Evolutionary conservation across 2,888 invertebrate species (phyloP).

Genomic region (Anorthoa munda): DNA sequence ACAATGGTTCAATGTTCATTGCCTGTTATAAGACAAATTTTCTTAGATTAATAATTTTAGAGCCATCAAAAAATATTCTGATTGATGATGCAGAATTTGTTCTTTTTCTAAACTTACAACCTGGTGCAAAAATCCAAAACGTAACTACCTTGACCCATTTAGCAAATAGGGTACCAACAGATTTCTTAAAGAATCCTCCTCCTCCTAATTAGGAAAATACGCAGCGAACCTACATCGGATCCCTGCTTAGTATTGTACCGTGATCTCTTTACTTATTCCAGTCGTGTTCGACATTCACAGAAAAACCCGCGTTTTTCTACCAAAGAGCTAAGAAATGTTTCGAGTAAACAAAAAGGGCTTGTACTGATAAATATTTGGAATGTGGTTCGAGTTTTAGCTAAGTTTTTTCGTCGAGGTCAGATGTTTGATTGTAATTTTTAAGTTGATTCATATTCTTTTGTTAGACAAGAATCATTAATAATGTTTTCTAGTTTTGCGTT

Average conservation of each 20-base stretch:
- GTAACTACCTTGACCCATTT: not conserved
- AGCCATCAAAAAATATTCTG: no score
- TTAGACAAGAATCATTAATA: constrained; percentile 5
- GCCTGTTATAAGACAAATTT: no score
- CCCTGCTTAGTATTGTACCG: constrained; percentile 75
- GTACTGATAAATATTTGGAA: constrained; percentile 45
- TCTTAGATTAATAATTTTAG: no score
- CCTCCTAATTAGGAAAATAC: constrained; percentile 68
- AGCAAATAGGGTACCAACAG: constrained; percentile 24
- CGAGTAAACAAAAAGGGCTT: constrained; percentile 66
- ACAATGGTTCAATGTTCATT: not conserved
- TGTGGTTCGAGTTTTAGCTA: constrained; percentile 15
- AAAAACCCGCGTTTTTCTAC: constrained; percentile 49
- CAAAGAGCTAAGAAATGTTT: constrained; percentile 70
- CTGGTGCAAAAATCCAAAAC: not conserved
- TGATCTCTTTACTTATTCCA: constrained; percentile 79
- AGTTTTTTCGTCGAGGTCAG: not conserved
- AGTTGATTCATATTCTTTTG: not conserved
- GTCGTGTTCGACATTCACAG: constrained; percentile 70
- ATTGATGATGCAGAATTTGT: not conserved
- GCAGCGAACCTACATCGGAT: constrained; percentile 53
- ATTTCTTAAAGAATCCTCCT: constrained; percentile 43
- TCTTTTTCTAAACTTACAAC: not conserved
- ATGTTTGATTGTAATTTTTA: constrained; percentile 8
- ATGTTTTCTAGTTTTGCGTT: not conserved